Evolutionary conservation across 64 coral and sea anemone species (phyloP).

Genomic region (Astreopora myriophthalma): DNA sequence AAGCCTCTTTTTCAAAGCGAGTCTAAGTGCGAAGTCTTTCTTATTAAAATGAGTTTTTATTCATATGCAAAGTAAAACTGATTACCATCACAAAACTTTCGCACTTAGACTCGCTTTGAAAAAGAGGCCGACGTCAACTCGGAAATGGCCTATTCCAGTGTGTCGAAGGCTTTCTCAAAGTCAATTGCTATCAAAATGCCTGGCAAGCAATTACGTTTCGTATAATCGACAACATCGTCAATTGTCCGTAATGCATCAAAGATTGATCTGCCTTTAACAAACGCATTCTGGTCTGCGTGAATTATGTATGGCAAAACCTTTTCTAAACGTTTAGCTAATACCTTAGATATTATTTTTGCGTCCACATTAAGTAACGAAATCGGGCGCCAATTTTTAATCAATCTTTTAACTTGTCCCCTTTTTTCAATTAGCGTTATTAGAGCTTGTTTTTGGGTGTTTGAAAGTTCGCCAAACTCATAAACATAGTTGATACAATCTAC

Average conservation of each 20-base stretch:
- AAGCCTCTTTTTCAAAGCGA: too few relatives aligned
- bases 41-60: too few relatives aligned
- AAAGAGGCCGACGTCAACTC: background rate
- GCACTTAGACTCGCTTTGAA: too few relatives aligned
- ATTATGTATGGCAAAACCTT: background rate
- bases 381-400: background rate
- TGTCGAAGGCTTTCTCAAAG: constrained; percentile 39
- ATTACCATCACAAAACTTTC: too few relatives aligned
- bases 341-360: constrained; percentile 1
- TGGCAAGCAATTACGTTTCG: background rate
- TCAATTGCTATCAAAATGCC: constrained; percentile 21
- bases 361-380: constrained; percentile 14
- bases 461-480: constrained; percentile 12
- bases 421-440: background rate
- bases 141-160: too few relatives aligned
- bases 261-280: background rate
- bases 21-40: too few relatives aligned
- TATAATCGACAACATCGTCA: background rate
- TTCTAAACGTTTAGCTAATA: background rate
- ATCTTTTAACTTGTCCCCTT: background rate
- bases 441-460: constrained; percentile 23
- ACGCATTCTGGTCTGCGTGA: background rate
- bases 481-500: constrained; percentile 22
- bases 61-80: too few relatives aligned
- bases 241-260: constrained; percentile 3